Evolutionary conservation across 2,113 vertebrate genomes (phyloP), one percentile per base, ranked within the genome.

Genomic region (Pseudorhombus dupliciocellatus): DNA sequence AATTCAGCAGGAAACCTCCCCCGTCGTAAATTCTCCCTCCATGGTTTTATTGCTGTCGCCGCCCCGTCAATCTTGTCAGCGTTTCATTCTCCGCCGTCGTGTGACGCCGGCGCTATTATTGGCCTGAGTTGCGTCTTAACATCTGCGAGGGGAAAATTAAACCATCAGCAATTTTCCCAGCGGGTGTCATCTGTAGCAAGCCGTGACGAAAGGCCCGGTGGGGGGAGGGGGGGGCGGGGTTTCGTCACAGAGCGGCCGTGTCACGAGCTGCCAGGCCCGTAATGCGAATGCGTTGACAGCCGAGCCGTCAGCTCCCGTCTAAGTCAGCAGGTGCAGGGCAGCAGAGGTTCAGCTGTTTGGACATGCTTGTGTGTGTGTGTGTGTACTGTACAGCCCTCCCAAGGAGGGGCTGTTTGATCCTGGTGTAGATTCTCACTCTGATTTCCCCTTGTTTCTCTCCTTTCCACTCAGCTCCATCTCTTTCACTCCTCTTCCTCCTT

Each of bases 221-320:
- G n/a, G n/a, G n/a, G n/a, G n/a, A n/a, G n/a, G n/a, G n/a, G n/a
- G n/a, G n/a, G n/a, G n/a, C n/a, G n/a, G n/a, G n/a, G n/a, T n/a
- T n/a, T 80, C 30, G 67, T 87, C 82, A 68, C 81, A 65, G 61
- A 60, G 64, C 66, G 24, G 69, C 80, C 22, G 22, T 72, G 84
- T 88, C 79, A 73, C 54, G 59, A 70, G 83, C 80, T 80, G 80
- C 80, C 80, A 73, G 83, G 73, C 48, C 73, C 40, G 66, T 91
- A 91, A 92, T 92, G 80, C 5, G 73, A 83, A 88, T 28, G 78
- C 56, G 90, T 75, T 91, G 92, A 92, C 90, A 92, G 83, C 70
- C 24, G 63, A 57, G 60, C 66, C 34, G 64, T 70, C 73, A 21
- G 75, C 73, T 80, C 74, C 28, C 66, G 51, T 67, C 57, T 42